Percentiles rank a stretch among this genome's conserved stretches.
Conservation (phyloP, 2,888 invertebrate species). For the Eupeodes latifasciatus region DNA sequence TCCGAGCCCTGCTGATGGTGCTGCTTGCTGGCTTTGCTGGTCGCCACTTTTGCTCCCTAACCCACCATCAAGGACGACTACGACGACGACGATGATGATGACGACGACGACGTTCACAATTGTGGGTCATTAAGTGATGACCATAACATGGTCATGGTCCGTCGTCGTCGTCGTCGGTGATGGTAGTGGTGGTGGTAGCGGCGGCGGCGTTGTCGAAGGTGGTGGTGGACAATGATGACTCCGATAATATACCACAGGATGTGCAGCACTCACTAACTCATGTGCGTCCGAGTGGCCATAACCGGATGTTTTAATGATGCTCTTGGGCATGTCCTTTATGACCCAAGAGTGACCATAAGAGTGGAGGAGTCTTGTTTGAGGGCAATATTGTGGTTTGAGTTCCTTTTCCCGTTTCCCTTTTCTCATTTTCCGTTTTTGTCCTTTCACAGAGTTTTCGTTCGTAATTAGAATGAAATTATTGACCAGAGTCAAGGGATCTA, state of each 20-base stretch:
- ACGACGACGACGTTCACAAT: conserved; percentile 41
- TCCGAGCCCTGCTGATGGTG: background rate
- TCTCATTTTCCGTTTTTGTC: conserved; percentile 20
- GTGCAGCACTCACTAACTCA: conserved; percentile 49
- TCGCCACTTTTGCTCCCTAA: background rate
- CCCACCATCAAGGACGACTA: background rate
- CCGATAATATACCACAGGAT: conserved; percentile 63
- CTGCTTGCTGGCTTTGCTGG: background rate
- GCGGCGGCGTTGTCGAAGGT: too few relatives aligned
- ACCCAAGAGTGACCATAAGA: conserved; percentile 41
- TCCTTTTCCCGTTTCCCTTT: background rate
- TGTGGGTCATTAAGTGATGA: conserved; percentile 74
- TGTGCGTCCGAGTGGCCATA: conserved; percentile 64
- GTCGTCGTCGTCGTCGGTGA: background rate
- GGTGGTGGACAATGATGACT: conserved; percentile 40
- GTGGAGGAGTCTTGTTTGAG: conserved; percentile 22
- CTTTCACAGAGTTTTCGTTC: conserved; percentile 58
- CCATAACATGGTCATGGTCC: conserved; percentile 38
- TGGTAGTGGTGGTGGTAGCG: background rate
- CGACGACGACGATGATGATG: background rate
- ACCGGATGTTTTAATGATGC: conserved; percentile 73
- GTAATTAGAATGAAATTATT: conserved; percentile 75
- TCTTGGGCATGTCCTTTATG: conserved; percentile 71
- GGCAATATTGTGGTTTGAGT: conserved; percentile 16
- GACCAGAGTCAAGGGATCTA: conserved; percentile 60